Evolutionary conservation across 2,797 vertebrate genomes (phyloP).

Genomic region (Morus bassanus): DNA sequence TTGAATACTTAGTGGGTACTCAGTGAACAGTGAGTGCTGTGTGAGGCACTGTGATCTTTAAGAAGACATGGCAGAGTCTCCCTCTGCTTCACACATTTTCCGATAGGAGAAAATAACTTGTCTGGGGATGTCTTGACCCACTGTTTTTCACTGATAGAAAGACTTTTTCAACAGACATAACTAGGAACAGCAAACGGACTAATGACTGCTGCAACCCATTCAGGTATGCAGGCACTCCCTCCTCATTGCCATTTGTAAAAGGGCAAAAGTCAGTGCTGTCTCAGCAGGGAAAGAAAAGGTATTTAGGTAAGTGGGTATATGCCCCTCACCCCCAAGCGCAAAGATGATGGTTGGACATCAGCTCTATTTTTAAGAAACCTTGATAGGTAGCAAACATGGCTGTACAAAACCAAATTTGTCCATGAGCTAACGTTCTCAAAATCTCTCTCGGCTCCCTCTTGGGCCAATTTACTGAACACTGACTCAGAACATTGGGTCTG

Average conservation of each 20-base stretch:
- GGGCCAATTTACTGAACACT: neutral
- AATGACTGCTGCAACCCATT: neutral
- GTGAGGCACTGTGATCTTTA: neutral
- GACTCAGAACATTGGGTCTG: neutral
- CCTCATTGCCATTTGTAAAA: neutral
- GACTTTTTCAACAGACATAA: neutral
- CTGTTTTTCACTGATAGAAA: neutral
- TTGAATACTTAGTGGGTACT: neutral
- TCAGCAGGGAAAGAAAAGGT: neutral
- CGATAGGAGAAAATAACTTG: neutral
- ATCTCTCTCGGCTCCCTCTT: neutral
- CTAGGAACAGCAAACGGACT: neutral
- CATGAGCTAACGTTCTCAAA: neutral
- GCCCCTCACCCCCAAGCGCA: neutral
- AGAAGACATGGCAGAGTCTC: neutral
- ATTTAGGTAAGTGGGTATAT: neutral
- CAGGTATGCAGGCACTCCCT: neutral
- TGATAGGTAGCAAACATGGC: neutral
- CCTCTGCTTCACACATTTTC: neutral
- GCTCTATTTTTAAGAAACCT: neutral
- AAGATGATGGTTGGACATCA: neutral
- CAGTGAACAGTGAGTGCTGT: neutral
- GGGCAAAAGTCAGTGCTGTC: neutral
- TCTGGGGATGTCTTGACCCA: neutral
- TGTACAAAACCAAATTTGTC: neutral